Base-by-base conservation (phyloP, 2,888 invertebrate genomes). In the Brachynemurus nebulosus region DNA sequence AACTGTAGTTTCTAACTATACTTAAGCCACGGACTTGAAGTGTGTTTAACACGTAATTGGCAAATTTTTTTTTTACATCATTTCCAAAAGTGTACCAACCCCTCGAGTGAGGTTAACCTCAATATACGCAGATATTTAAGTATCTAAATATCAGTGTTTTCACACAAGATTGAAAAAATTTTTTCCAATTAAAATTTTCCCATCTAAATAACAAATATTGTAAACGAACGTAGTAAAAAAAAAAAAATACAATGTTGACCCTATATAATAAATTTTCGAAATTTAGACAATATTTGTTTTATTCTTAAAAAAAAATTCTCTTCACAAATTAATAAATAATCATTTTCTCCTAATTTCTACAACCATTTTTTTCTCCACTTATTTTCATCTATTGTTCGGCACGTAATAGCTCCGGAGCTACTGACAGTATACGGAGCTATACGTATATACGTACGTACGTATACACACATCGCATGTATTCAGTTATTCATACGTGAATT, bases 261-360 rank as follows among this genome's bases (percentile, higher is more conserved):
- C 14, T 27, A 6, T 11, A 30, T 14, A 30, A 30, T 30, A 30
- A 30, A 30, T 30, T 30, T 30, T 30, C 30, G 30, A 30, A n/a
- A n/a, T n/a, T n/a, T n/a, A n/a, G 30, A 30, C 30, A 30, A 30
- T 30, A 30, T 30, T 30, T 30, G 14, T 30, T 30, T 30, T 30
- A 6, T 30, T 30, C 30, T 30, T 30, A 14, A 30, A 30, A 30
- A 30, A 30, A 30, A 12, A 30, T 30, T 30, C 30, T 30, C 14
- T 23, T 30, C 14, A 30, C 30, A 30, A 30, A 30, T 30, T 30
- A 30, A 11, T 30, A 30, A 30, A 30, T 30, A 30, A 30, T 30
- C 30, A 12, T 30, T 30, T 30, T 14, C 30, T 30, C 30, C n/a
- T 30, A 30, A 30, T 30, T 30, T 30, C 30, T 14, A 30, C 11